Percentiles rank a stretch among this genome's conserved stretches.
Evolutionary conservation across 2,888 invertebrate genomes (phyloP).

Genomic region (Meta bourneti): DNA sequence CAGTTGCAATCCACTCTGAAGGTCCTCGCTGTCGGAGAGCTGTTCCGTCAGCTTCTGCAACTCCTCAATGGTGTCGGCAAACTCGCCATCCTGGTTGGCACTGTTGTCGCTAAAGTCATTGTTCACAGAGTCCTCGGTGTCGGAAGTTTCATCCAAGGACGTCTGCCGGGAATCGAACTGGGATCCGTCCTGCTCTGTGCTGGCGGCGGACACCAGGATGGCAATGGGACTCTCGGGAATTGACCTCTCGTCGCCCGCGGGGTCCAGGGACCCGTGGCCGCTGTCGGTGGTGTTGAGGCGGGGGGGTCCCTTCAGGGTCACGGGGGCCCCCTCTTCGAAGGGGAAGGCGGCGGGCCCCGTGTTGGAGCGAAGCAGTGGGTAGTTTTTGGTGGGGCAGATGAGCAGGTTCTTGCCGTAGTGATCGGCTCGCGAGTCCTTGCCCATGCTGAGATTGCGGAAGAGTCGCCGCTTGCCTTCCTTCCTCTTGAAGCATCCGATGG

Average conservation of each 20-base stretch:
- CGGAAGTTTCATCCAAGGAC: background rate
- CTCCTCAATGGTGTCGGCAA: background rate
- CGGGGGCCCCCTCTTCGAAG: background rate
- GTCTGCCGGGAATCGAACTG: background rate
- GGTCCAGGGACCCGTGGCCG: background rate
- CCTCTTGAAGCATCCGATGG: conserved; percentile 63
- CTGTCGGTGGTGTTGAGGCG: conserved; percentile 6
- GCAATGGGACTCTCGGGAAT: conserved; percentile 53
- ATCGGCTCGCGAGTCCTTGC: background rate
- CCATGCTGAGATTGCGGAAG: conserved; percentile 60
- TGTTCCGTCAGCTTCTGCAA: conserved; percentile 11
- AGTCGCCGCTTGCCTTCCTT: conserved; percentile 64
- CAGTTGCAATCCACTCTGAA: background rate
- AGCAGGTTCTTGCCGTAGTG: background rate
- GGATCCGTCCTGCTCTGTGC: conserved; percentile 27
- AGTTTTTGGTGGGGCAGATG: conserved; percentile 5
- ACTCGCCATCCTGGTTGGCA: background rate
- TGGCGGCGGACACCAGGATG: conserved; percentile 58
- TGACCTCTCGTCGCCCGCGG: conserved; percentile 5
- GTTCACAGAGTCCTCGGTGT: background rate
- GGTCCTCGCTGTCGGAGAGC: background rate
- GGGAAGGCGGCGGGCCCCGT: conserved; percentile 59
- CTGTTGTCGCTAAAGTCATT: too few species aligned
- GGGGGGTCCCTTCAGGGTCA: background rate
- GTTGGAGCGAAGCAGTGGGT: conserved; percentile 57